A percentile compares a stretch with the other conserved stretches of the same genome.
Evolutionary conservation across 2,888 invertebrate genomes (phyloP).

Genomic region (Drosophila peninsularis): DNA sequence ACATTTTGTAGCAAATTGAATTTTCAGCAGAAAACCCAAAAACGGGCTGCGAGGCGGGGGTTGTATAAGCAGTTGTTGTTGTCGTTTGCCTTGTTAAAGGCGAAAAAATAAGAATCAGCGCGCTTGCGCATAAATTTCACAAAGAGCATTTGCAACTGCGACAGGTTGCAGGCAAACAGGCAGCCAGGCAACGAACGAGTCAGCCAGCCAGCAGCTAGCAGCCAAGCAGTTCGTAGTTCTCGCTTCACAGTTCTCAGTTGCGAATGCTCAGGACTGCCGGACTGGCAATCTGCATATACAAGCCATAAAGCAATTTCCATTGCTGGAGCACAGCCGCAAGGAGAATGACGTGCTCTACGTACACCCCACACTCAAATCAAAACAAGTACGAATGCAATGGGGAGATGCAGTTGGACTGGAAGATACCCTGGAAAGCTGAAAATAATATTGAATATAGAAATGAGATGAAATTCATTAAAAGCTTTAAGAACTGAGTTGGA

Average conservation of each 20-base stretch:
- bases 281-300: constrained; percentile 81
- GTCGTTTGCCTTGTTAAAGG: constrained; percentile 73
- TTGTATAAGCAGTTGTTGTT: constrained; percentile 25
- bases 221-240: constrained; percentile 9
- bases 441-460: not conserved
- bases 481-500: too few relatives aligned
- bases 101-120: constrained; percentile 81
- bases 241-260: constrained; percentile 32
- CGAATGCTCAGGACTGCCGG: constrained; percentile 32
- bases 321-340: constrained; percentile 58
- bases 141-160: constrained; percentile 66
- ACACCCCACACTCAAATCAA: constrained; percentile 42
- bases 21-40: constrained; percentile 76
- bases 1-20: constrained; percentile 80
- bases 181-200: constrained; percentile 17
- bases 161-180: constrained; percentile 63
- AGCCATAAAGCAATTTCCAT: constrained; percentile 83
- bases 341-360: constrained; percentile 47
- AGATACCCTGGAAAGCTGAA: constrained; percentile 1
- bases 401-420: not conserved
- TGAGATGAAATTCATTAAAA: not conserved
- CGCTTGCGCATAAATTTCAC: constrained; percentile 80
- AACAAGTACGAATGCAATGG: not conserved
- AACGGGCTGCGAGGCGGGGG: constrained; percentile 30
- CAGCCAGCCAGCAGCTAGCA: constrained; percentile 19